phyloP scores from a whole-genome alignment of 2,888 invertebrate genomes.

The Acleris laterana region DNA sequence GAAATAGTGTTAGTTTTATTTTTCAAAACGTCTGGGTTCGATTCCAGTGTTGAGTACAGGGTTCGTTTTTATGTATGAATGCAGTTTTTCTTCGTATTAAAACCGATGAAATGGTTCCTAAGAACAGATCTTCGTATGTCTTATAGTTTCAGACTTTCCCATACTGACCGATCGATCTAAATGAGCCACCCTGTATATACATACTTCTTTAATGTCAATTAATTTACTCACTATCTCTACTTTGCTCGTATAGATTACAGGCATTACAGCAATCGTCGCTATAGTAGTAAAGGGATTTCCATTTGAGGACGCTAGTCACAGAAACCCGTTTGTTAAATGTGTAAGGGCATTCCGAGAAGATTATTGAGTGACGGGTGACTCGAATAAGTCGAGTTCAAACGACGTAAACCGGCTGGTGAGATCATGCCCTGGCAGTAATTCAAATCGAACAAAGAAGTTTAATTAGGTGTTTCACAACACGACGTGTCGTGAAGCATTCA shows the following conservation, averaged over 20 bases:
- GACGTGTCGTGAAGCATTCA: constrained; percentile 17
- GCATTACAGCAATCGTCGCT: not conserved
- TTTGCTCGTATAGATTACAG: not conserved
- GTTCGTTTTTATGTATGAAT: no score
- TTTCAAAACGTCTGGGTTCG: no score
- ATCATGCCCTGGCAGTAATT: constrained; percentile 63
- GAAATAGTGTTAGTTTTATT: no score
- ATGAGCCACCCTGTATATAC: no score
- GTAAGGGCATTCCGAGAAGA: constrained; percentile 33
- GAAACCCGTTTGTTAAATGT: constrained; percentile 14
- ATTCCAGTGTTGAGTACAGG: no score
- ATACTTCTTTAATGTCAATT: no score
- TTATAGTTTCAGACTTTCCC: no score
- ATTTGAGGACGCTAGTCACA: constrained; percentile 8
- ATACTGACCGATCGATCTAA: no score
- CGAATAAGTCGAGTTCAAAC: constrained; percentile 46
- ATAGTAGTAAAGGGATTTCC: constrained; percentile 15
- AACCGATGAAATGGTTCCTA: no score
- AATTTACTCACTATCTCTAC: no score
- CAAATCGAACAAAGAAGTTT: constrained; percentile 59
- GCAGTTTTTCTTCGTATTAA: no score
- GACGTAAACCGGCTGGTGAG: constrained; percentile 60
- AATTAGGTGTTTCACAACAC: constrained; percentile 46
- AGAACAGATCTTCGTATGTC: no score
- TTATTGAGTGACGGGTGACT: constrained; percentile 39